These are phyloP conservation scores for Chaetura pelagica DNA, from an alignment of 2,113 vertebrate genomes.

Conservation along the genomic window DNA sequence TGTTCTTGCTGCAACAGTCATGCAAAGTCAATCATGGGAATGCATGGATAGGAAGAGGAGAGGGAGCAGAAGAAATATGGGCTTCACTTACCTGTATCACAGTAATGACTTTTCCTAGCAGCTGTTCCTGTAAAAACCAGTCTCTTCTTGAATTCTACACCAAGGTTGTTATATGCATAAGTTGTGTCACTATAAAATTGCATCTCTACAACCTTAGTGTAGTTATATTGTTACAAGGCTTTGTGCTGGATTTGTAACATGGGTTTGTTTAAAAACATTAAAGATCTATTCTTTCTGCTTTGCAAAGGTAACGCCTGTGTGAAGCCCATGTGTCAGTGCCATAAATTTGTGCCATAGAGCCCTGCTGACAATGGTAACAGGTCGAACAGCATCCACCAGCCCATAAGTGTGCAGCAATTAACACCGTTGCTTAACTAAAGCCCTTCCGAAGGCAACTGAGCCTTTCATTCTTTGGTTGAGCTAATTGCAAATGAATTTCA, in stretches of 20 bases:
- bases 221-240: neutral
- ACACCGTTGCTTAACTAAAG: constrained; percentile 33
- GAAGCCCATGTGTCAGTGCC: neutral
- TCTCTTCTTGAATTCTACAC: neutral
- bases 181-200: neutral
- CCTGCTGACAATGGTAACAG: neutral
- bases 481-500: constrained; percentile 51
- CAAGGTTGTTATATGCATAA: neutral
- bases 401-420: neutral
- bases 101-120: neutral
- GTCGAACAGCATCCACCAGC: neutral
- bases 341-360: neutral
- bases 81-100: neutral
- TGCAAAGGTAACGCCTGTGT: neutral
- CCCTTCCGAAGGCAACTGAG: constrained; percentile 30
- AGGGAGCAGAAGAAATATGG: neutral
- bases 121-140: neutral
- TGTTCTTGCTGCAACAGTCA: neutral
- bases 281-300: neutral
- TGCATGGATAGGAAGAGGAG: neutral
- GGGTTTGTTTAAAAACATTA: neutral
- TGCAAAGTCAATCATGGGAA: neutral
- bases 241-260: neutral
- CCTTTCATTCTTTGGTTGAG: constrained; percentile 24
- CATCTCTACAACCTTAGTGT: neutral